Evolutionary conservation across 2,113 vertebrate species (phyloP).

Genomic region (Antechinus stuartii): DNA sequence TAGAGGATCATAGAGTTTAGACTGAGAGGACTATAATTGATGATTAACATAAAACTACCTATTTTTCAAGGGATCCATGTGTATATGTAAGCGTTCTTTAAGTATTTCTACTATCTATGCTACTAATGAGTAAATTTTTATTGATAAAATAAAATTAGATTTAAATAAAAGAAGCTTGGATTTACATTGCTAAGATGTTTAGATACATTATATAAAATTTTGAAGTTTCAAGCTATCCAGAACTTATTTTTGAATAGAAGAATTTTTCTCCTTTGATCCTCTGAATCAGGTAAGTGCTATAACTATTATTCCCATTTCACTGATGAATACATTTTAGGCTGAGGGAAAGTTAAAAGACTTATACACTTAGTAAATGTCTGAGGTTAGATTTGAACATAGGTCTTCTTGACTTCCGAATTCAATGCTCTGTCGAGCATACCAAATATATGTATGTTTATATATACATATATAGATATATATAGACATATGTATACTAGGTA

Average conservation of each 20-base stretch:
- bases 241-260: conserved; percentile 5
- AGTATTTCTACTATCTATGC: neutral
- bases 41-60: neutral
- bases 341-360: neutral
- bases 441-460: neutral
- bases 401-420: neutral
- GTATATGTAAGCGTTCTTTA: neutral
- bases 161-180: neutral
- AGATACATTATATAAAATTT: conserved; percentile 3
- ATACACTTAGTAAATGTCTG: neutral
- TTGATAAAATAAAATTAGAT: neutral
- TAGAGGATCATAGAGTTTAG: neutral
- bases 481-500: neutral
- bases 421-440: neutral
- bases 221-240: neutral
- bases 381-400: neutral
- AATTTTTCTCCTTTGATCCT: conserved; percentile 7
- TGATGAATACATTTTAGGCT: neutral
- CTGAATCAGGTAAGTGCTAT: neutral
- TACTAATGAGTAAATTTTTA: neutral
- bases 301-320: neutral
- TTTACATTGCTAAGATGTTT: conserved; percentile 5
- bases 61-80: neutral
- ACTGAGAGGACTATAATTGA: neutral
- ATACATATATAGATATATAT: neutral